Evolutionary conservation across 1,140 invertebrate genomes (phyloP).

Genomic region (Cylas formicarius): DNA sequence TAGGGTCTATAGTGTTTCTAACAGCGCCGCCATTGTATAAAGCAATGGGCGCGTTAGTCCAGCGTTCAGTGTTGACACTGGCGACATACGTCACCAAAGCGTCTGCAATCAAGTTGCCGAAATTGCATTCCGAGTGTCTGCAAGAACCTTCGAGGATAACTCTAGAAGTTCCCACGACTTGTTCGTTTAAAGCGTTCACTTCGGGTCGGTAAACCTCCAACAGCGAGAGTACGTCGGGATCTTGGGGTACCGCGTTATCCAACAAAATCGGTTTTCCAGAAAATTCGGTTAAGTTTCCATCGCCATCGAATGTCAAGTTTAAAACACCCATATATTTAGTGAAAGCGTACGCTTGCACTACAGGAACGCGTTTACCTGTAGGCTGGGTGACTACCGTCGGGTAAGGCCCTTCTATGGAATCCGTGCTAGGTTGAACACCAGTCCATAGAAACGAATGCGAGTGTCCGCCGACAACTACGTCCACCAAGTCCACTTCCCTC

Average conservation of each 20-base stretch:
- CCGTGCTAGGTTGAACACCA: conserved; percentile 56
- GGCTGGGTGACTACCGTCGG: conserved; percentile 63
- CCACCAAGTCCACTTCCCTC: conserved; percentile 65
- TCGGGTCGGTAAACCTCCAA: conserved; percentile 52
- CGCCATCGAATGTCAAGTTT: conserved; percentile 59
- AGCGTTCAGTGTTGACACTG: conserved; percentile 41
- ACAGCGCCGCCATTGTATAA: conserved; percentile 63
- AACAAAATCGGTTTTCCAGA: conserved; percentile 76
- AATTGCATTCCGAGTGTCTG: conserved; percentile 68
- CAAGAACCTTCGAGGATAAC: conserved; percentile 61
- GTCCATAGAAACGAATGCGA: conserved; percentile 83
- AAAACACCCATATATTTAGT: conserved; percentile 95
- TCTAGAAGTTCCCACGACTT: conserved; percentile 55
- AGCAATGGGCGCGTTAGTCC: conserved; percentile 71
- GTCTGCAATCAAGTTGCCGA: conserved; percentile 76
- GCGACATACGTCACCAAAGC: conserved; percentile 55
- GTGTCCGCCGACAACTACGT: conserved; percentile 74
- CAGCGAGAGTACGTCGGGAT: conserved; percentile 54
- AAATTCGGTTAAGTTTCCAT: conserved; percentile 63
- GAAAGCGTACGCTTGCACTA: conserved; percentile 85
- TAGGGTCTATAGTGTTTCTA: conserved; percentile 54
- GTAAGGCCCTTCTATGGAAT: conserved; percentile 65
- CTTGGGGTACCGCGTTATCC: conserved; percentile 55
- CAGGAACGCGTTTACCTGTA: conserved; percentile 65
- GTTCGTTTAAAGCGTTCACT: conserved; percentile 47